phyloP scores from a whole-genome alignment of 2,888 invertebrate genomes.

The Drosophila birchii region DNA sequence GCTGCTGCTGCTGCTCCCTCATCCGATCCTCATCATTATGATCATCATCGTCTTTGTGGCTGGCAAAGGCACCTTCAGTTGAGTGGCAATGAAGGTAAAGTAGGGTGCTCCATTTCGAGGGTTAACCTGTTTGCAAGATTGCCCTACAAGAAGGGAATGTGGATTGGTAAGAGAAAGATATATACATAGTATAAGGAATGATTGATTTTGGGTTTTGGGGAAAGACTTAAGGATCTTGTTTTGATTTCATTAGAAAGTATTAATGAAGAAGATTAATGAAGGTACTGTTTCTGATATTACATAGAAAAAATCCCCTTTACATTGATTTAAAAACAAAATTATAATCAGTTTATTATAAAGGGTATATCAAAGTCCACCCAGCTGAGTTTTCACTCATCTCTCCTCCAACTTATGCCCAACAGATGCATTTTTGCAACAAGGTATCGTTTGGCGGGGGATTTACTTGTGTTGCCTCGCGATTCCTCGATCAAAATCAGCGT shows the following conservation, averaged over 20 bases:
- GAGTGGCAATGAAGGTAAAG: constrained; percentile 75
- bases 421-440: constrained; percentile 27
- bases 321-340: too few relatives aligned
- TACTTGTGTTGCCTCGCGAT: constrained; percentile 19
- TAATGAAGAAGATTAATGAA: neutral
- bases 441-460: constrained; percentile 15
- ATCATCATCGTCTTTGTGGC: constrained; percentile 11
- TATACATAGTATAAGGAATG: neutral
- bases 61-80: constrained; percentile 54
- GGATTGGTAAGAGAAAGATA: neutral
- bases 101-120: constrained; percentile 76
- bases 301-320: too few relatives aligned
- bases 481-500: constrained; percentile 44
- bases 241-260: neutral
- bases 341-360: neutral
- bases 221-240: neutral
- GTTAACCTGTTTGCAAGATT: constrained; percentile 67
- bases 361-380: neutral
- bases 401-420: constrained; percentile 14
- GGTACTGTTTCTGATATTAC: neutral
- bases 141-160: constrained; percentile 22
- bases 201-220: neutral
- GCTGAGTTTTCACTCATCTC: neutral
- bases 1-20: constrained; percentile 40
- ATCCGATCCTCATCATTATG: constrained; percentile 25